These are phyloP conservation scores for Brachyptera risi DNA, from an alignment of 2,888 invertebrate species.

Conservation along the genomic window DNA sequence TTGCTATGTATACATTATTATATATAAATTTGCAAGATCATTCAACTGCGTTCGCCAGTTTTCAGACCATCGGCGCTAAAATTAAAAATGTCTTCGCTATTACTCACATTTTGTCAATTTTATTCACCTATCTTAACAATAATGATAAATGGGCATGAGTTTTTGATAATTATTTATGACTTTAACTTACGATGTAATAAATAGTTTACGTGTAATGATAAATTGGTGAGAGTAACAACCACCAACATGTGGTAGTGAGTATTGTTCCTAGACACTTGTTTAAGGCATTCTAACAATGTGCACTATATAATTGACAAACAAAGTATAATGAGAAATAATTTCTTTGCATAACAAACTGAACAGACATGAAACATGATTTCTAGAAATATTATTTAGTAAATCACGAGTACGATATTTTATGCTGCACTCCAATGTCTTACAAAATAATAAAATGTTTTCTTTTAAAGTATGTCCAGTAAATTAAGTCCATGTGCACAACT, in stretches of 20 bases:
- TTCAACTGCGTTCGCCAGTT: too few relatives aligned
- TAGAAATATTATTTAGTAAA: neutral
- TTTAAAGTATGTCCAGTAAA: neutral
- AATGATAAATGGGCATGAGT: neutral
- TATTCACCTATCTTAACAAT: too few relatives aligned
- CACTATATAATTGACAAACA: conserved; percentile 6
- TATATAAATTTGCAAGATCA: too few relatives aligned
- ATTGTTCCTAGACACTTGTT: conserved; percentile 18
- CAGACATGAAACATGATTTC: conserved; percentile 15
- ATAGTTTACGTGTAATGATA: conserved; percentile 22
- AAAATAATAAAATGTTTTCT: conserved; percentile 10
- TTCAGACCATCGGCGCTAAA: too few relatives aligned
- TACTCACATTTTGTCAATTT: too few relatives aligned
- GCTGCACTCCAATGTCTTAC: conserved; percentile 4
- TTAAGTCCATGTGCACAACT: conserved; percentile 1
- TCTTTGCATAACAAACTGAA: neutral
- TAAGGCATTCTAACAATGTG: conserved; percentile 23
- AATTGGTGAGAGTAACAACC: conserved; percentile 16
- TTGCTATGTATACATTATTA: too few relatives aligned
- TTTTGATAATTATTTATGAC: neutral
- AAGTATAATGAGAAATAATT: neutral
- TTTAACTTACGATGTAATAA: conserved; percentile 23
- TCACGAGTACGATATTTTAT: too few relatives aligned
- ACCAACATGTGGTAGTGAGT: conserved; percentile 22
- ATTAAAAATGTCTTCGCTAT: too few relatives aligned